Evolutionary conservation across 2,113 vertebrate genomes (phyloP), one percentile per base, ranked within the genome.

Genomic region (Elephantulus edwardii): DNA sequence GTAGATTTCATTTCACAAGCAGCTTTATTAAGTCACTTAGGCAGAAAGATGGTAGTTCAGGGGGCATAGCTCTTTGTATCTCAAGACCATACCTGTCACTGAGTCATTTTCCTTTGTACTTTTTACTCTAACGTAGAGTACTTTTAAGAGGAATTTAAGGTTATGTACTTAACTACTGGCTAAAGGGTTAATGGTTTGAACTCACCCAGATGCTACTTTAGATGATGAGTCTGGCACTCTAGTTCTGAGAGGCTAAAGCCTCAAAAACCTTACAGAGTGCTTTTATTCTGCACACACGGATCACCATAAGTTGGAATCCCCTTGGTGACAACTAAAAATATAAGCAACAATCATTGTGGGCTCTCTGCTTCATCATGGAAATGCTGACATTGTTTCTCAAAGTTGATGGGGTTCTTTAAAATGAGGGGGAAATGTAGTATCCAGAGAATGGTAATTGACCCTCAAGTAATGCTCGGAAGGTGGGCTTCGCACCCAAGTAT

Each of bases 81-180:
- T 94, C 42, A 54, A 91, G 78, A 75, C 40, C 26, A 62, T n/a
- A 9, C 14, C 88, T 82, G 14, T 74, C 48, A 68, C 22, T 28
- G 77, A 42, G 40, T 93, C 62, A 81, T 44, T 95, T 78, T 50
- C 22, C 24, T 71, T 94, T 90, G 48, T 89, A 64, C 40, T 93
- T 91, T 71, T 91, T 38, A 85, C 48, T 88, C 16, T 6, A 72
- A 86, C 35, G 50, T 71, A 44, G 44, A 71, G 88, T 85, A 48
- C 9, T 42, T 93, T 92, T 78, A 76, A 85, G n/a, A 48, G 76
- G 52, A 81, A 81, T 89, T 90, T 87, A 84, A 64, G 11, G 62
- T 64, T 1, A 35, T 6, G n/a, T 4, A 17, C 35, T 66, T 66
- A n/a, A 66, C 16, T 38, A 35, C 64, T 35, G 35, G n/a, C 13